Evolutionary conservation across 2,113 vertebrate species (phyloP).

Genomic region (Corythoichthys haematopterus): DNA sequence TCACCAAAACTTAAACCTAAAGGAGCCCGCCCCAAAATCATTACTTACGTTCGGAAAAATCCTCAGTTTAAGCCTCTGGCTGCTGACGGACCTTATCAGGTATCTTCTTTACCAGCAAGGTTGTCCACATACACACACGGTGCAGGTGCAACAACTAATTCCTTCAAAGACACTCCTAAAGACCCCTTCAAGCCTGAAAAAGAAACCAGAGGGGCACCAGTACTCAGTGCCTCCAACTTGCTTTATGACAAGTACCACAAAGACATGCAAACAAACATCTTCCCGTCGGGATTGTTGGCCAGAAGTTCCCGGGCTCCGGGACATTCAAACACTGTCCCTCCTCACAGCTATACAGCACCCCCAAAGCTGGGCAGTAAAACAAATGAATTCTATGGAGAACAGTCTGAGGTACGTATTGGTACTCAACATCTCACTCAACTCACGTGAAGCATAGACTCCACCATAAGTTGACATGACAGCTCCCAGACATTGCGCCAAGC

Average conservation of each 20-base stretch:
- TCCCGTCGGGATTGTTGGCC: conserved; percentile 77
- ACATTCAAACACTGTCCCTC: conserved; percentile 70
- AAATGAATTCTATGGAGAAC: conserved; percentile 71
- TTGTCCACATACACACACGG: conserved; percentile 64
- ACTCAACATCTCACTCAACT: too few species aligned
- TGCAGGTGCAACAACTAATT: conserved; percentile 52
- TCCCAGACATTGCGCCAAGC: too few species aligned
- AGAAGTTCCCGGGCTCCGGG: conserved; percentile 81
- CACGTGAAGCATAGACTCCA: too few species aligned
- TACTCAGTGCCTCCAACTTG: conserved; percentile 72
- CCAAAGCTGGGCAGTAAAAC: conserved; percentile 76
- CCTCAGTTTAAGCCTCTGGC: conserved; percentile 80
- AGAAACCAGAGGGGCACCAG: conserved; percentile 67
- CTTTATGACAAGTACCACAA: conserved; percentile 86
- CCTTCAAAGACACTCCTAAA: conserved; percentile 58
- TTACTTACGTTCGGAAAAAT: conserved; percentile 89
- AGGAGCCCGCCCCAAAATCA: conserved; percentile 93
- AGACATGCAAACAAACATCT: conserved; percentile 81
- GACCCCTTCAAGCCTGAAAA: conserved; percentile 50
- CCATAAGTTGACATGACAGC: too few species aligned
- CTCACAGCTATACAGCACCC: conserved; percentile 77
- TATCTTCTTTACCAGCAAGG: conserved; percentile 76
- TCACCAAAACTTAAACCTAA: conserved; percentile 83
- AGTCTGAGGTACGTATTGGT: conserved; percentile 50
- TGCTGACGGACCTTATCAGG: conserved; percentile 76